A percentile compares a stretch with the other conserved stretches of the same genome.
phyloP scores from a whole-genome alignment of 2,113 vertebrate genomes.

The Carollia perspicillata region DNA sequence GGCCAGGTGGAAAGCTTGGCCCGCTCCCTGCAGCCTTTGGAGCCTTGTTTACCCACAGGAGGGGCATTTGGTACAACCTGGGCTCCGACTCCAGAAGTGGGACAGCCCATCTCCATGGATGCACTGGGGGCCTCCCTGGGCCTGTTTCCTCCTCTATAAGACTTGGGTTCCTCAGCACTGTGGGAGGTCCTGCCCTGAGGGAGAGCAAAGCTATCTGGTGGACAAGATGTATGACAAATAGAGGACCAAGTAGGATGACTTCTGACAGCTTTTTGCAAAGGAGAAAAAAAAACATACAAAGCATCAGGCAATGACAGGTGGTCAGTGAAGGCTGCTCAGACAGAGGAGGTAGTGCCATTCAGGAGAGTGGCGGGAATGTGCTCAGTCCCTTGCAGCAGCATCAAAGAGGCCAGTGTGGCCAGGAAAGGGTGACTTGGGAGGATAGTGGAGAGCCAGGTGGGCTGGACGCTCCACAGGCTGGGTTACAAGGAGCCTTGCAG shows the following conservation, averaged over 20 bases:
- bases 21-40: not conserved
- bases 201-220: not conserved
- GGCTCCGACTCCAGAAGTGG: not conserved
- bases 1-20: not conserved
- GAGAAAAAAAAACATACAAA: not conserved
- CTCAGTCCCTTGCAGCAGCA: not conserved
- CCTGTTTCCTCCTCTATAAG: not conserved
- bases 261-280: not conserved
- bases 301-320: not conserved
- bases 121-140: not conserved
- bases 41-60: not conserved
- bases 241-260: not conserved
- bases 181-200: not conserved
- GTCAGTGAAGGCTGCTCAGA: not conserved
- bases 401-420: not conserved
- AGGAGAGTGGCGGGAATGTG: not conserved
- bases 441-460: rapidly evolving
- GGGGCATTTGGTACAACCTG: not conserved
- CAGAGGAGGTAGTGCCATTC: not conserved
- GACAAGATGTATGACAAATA: not conserved
- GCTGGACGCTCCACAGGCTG: not conserved
- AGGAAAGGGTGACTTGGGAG: not conserved
- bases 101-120: not conserved
- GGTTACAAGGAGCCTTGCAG: not conserved
- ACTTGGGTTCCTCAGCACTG: no score